Percentiles rank a stretch among this genome's conserved stretches.
Conservation (phyloP, 2,888 invertebrate species). For the Zygaena filipendulae region DNA sequence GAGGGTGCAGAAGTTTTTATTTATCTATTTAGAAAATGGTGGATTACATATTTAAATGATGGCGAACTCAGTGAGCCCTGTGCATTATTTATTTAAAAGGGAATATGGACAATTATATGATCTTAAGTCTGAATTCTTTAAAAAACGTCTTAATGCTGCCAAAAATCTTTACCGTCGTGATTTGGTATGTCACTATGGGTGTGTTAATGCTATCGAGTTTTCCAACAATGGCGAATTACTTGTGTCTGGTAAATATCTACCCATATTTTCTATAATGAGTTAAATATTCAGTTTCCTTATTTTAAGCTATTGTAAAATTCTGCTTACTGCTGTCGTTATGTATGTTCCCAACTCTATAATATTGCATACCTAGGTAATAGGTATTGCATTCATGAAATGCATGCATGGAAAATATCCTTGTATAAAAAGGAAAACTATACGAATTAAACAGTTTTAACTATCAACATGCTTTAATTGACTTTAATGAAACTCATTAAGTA, state of each 20-base stretch:
- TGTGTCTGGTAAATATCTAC: conserved; percentile 89
- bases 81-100: conserved; percentile 69
- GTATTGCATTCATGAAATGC: too few species aligned
- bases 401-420: too few species aligned
- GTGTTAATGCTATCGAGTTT: conserved; percentile 97
- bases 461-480: too few species aligned
- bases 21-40: conserved; percentile 44
- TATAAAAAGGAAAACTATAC: too few species aligned
- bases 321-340: too few species aligned
- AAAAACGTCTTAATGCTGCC: conserved; percentile 72
- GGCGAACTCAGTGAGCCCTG: conserved; percentile 67
- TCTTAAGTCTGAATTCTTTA: conserved; percentile 70
- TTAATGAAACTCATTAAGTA: too few species aligned
- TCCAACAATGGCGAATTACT: conserved; percentile 87
- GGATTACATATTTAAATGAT: conserved; percentile 41
- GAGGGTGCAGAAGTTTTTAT: conserved; percentile 21
- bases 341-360: too few species aligned
- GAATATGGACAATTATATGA: conserved; percentile 69
- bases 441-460: too few species aligned
- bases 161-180: conserved; percentile 86
- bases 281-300: too few species aligned
- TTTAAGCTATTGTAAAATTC: too few species aligned
- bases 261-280: too few species aligned
- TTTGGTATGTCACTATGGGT: conserved; percentile 91
- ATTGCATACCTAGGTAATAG: too few species aligned